A percentile compares a stretch with the other conserved stretches of the same genome.
Conservation (phyloP, 2,888 invertebrate species). For the Drosophila robusta region DNA sequence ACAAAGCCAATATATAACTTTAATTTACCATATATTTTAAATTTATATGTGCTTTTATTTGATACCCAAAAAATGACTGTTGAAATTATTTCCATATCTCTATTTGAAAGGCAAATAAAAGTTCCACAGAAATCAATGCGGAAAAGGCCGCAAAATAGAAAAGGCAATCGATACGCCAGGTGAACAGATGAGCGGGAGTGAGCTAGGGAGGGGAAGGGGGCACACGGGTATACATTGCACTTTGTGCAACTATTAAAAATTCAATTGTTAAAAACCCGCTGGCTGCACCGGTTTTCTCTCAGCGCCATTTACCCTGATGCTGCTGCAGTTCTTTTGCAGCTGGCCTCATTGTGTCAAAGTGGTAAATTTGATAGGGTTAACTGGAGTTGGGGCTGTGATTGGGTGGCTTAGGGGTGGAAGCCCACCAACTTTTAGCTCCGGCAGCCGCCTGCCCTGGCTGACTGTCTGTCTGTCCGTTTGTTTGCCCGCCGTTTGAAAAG, state of each 20-base stretch:
- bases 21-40: too few relatives aligned
- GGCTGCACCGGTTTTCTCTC: slow-evolving; percentile 20
- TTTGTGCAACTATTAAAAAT: slow-evolving; percentile 69
- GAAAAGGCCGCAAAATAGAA: slow-evolving; percentile 15
- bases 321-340: slow-evolving; percentile 27
- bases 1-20: too few relatives aligned
- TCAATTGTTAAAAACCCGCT: slow-evolving; percentile 66
- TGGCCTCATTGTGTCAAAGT: slow-evolving; percentile 77
- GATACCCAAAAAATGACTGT: slow-evolving; percentile 3
- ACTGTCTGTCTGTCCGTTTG: neutral
- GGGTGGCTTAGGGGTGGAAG: neutral
- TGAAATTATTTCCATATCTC: slow-evolving; percentile 48
- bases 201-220: neutral
- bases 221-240: slow-evolving; percentile 31
- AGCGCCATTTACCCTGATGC: slow-evolving; percentile 21
- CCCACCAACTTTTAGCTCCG: slow-evolving; percentile 47
- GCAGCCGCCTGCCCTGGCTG: slow-evolving; percentile 10
- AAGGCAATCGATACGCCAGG: slow-evolving; percentile 48
- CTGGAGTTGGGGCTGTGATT: neutral
- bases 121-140: slow-evolving; percentile 20
- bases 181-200: neutral
- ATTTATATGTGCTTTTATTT: neutral
- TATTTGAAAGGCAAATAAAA: slow-evolving; percentile 19
- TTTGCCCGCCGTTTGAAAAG: slow-evolving; percentile 58
- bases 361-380: slow-evolving; percentile 54